phyloP scores from a whole-genome alignment of 2,797 vertebrate genomes.

The Bothrops alternatus region DNA sequence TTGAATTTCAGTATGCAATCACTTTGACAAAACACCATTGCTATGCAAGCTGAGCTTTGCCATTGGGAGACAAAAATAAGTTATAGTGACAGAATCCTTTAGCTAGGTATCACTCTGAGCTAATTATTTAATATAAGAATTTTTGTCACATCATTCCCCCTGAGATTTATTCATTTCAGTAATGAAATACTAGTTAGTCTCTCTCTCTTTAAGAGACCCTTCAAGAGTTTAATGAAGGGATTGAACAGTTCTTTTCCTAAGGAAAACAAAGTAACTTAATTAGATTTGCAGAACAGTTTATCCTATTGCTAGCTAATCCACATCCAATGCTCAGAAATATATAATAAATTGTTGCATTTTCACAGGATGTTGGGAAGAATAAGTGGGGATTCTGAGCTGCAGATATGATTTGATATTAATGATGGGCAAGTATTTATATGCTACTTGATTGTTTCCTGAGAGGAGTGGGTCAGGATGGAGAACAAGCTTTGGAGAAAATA shows the following conservation, averaged over 20 bases:
- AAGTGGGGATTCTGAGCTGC: background rate
- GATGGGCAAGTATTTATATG: background rate
- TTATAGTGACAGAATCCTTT: background rate
- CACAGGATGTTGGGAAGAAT: background rate
- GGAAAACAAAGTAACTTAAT: conserved; percentile 13
- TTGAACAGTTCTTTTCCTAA: background rate
- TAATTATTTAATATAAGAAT: conserved; percentile 6
- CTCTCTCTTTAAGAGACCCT: background rate
- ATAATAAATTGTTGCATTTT: background rate
- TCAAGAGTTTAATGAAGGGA: background rate
- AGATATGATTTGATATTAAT: background rate
- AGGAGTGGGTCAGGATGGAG: background rate
- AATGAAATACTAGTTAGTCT: background rate
- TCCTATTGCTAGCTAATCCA: background rate
- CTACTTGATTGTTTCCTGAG: background rate
- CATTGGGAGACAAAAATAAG: background rate
- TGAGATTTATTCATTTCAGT: background rate
- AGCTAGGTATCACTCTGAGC: background rate
- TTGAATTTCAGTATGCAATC: conserved; percentile 37
- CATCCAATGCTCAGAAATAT: background rate
- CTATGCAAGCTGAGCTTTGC: background rate
- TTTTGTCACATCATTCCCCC: background rate
- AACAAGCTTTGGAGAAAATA: background rate
- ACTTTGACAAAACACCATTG: background rate
- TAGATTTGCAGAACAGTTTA: conserved; percentile 18